Conservation (phyloP, 2,888 invertebrate genomes). For the Octonoba sinensis region DNA sequence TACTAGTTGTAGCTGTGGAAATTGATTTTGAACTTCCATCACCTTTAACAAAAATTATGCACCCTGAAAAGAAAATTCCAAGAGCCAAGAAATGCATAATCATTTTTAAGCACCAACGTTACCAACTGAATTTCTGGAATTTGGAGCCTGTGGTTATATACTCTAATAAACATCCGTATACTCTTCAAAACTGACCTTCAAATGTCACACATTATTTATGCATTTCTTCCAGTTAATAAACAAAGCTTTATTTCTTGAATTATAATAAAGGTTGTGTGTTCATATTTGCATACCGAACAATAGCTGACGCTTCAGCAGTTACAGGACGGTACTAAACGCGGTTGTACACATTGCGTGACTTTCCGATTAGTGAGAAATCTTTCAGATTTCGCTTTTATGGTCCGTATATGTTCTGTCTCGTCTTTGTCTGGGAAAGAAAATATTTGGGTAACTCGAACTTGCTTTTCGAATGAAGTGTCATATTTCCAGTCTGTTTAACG, state of each 20-base stretch:
- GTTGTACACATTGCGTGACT: conserved; percentile 29
- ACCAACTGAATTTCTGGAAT: neutral
- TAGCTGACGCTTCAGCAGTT: conserved; percentile 7
- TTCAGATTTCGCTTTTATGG: conserved; percentile 50
- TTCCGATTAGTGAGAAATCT: conserved; percentile 20
- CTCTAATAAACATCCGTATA: conserved; percentile 32
- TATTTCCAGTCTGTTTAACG: conserved; percentile 46
- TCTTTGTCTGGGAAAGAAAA: neutral
- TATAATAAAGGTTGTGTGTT: neutral
- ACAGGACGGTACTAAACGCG: conserved; percentile 31
- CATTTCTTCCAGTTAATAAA: no score
- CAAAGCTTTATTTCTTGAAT: no score
- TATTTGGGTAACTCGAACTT: conserved; percentile 14
- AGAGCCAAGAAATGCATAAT: conserved; percentile 2
- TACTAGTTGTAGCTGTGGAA: neutral
- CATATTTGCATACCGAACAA: conserved; percentile 32
- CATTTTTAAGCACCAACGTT: neutral
- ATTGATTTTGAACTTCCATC: neutral
- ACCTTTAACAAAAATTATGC: neutral
- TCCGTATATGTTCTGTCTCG: neutral
- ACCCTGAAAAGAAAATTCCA: neutral
- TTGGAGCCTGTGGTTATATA: conserved; percentile 13
- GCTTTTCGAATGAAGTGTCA: neutral
- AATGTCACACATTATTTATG: no score
- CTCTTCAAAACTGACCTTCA: neutral